Evolutionary conservation across 92 coral and sea anemone species (phyloP), one percentile per base, ranked within the genome.

Genomic region (Epizoanthus illoricatus): DNA sequence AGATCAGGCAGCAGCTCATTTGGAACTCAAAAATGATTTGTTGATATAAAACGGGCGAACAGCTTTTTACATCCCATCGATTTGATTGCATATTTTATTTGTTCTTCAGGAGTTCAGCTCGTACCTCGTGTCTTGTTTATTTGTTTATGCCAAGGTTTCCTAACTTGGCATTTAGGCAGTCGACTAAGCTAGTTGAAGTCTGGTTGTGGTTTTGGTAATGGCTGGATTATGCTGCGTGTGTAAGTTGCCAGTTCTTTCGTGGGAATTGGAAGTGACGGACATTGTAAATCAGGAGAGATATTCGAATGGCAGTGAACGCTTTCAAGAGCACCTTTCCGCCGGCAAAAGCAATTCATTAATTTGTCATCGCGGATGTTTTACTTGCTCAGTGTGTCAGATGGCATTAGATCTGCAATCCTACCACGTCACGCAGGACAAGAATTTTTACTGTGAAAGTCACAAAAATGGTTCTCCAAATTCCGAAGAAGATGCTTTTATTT

Each of bases 301-400:
- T 52, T 9, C 56, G 56, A 52, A 52, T 11, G 56, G 56, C 56
- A 52, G 56, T 52, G 56, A 11, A 52, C 56, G 56, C 15, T 52
- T 52, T 73, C 59, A n/a, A 40, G 69, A 76, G 15, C 23, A 18
- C 7, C 7, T 59, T 12, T 7, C 69, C 15, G 21, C 81, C 40
- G 81, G 57, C 70, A 41, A 41, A 17, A 68, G 57, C 69, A 41
- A 41, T 5, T 19, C 67, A 58, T 57, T 39, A 59, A 7, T 78
- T 63, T 78, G 71, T 66, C 82, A 78, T 78, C 82, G 61, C 20
- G 71, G 65, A 62, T 78, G 82, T 78, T 78, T 78, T 41, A 61
- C 71, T 78, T 78, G 82, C 21, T 63, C 71, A 11, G 72, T 78
- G 82, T 78, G 82, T 78, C 82, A 78, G 56, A 78, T 78, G 64